Evolutionary conservation across 2,797 vertebrate species (phyloP).

Genomic region (Tympanoctomys barrerae): DNA sequence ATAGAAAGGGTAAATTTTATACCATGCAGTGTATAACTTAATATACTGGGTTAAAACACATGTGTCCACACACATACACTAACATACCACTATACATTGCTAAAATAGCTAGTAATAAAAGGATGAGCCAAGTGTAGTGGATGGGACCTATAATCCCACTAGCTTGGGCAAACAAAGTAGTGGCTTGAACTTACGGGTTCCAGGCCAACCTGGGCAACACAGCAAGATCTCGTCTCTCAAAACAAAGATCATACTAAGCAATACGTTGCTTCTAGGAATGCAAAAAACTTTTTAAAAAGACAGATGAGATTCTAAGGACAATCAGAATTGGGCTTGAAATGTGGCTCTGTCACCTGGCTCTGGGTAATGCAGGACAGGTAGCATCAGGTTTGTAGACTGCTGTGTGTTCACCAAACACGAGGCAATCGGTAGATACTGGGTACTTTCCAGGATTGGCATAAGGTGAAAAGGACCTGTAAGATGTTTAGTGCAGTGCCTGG

Average conservation of each 20-base stretch:
- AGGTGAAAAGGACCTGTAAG: background rate
- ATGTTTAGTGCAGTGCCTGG: background rate
- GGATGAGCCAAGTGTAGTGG: background rate
- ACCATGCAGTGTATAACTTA: background rate
- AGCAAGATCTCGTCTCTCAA: background rate
- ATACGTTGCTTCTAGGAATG: background rate
- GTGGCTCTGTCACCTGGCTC: background rate
- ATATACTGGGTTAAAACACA: background rate
- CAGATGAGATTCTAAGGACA: background rate
- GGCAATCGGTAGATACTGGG: accelerated
- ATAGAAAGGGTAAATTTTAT: background rate
- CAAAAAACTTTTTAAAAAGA: background rate
- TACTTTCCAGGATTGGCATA: background rate
- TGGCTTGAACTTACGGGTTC: too few species aligned
- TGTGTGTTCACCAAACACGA: background rate
- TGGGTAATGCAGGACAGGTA: background rate
- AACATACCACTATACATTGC: background rate
- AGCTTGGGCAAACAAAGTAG: background rate
- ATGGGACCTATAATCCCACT: background rate
- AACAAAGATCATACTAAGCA: background rate
- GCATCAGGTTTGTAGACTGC: background rate
- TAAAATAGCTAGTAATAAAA: background rate
- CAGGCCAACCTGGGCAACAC: background rate
- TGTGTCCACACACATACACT: background rate
- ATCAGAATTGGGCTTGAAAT: background rate